A percentile compares a stretch with the other conserved stretches of the same genome.
Evolutionary conservation across 2,888 invertebrate species (phyloP).

Genomic region (Ophion costatus): DNA sequence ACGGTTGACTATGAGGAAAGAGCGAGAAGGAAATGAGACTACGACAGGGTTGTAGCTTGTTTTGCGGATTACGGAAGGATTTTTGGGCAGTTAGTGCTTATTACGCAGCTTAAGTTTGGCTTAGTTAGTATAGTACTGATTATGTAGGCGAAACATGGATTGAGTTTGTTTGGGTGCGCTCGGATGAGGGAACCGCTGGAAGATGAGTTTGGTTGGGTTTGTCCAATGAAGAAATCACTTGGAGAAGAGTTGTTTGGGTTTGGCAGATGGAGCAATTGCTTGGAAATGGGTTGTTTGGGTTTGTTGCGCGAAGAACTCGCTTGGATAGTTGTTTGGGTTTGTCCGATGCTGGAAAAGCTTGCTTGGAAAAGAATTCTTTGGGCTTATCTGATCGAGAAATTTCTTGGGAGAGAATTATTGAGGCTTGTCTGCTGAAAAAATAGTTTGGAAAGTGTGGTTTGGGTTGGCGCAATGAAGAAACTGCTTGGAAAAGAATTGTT

Average conservation of each 20-base stretch:
- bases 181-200: too few relatives aligned
- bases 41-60: not conserved
- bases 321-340: not conserved
- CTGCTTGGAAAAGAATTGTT: not conserved
- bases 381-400: not conserved
- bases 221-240: not conserved
- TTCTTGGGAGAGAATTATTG: not conserved
- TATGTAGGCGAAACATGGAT: too few relatives aligned
- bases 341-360: too few relatives aligned
- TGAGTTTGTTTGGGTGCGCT: too few relatives aligned
- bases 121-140: too few relatives aligned
- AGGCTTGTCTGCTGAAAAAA: not conserved
- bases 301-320: too few relatives aligned
- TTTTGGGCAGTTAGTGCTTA: too few relatives aligned
- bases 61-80: too few relatives aligned
- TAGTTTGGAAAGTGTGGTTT: too few relatives aligned
- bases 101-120: too few relatives aligned
- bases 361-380: not conserved
- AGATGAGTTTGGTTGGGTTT: too few relatives aligned
- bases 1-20: not conserved
- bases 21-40: not conserved
- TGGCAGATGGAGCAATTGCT: not conserved
- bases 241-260: not conserved
- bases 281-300: not conserved
- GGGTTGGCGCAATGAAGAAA: not conserved